These are phyloP conservation scores for Caiman crocodilus DNA, from an alignment of 2,797 vertebrate genomes.

Conservation along the genomic window DNA sequence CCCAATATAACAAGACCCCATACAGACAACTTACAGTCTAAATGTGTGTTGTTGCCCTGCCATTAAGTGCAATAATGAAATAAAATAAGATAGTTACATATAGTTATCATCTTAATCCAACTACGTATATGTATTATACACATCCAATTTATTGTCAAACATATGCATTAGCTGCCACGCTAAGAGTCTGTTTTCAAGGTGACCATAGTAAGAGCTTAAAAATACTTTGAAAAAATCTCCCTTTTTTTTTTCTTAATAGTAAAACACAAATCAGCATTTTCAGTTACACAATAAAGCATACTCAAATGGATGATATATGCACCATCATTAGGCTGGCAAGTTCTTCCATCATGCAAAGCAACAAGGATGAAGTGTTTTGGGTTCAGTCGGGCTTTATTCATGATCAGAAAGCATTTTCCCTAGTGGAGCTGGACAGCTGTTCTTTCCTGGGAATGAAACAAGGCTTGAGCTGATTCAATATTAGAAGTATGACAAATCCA, in stretches of 20 bases:
- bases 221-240: background rate
- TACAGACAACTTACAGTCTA: background rate
- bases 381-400: background rate
- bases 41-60: fast-evolving
- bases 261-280: fast-evolving
- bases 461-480: background rate
- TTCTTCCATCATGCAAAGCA: background rate
- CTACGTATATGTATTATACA: fast-evolving
- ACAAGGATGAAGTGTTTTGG: background rate
- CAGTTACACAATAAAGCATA: background rate
- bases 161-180: background rate
- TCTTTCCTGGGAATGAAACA: background rate
- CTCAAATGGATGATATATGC: background rate
- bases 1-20: fast-evolving
- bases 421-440: background rate
- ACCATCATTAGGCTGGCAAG: background rate
- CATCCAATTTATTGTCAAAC: background rate
- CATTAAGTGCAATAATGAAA: background rate
- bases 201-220: background rate
- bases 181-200: background rate
- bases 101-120: background rate
- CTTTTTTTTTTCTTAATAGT: background rate
- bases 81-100: background rate
- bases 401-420: fast-evolving
- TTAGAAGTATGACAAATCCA: background rate